Conservation (phyloP, 1,140 invertebrate species). For the Amyelois transitella region DNA sequence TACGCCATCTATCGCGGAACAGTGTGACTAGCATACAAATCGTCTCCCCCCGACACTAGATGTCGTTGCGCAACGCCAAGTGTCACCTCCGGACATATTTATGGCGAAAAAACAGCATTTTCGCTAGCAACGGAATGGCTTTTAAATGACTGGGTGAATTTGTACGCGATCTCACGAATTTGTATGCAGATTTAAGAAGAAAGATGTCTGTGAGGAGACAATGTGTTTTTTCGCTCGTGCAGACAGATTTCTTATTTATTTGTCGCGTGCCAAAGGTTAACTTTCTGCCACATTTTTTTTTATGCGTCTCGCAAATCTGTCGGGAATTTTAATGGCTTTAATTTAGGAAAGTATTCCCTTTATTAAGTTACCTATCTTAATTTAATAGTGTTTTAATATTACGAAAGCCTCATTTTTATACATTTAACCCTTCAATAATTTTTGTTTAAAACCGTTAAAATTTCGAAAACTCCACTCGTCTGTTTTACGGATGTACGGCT, state of each 20-base stretch:
- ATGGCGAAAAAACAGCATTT: slow-evolving; percentile 41
- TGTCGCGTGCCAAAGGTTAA: slow-evolving; percentile 12
- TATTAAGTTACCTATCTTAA: too few relatives aligned
- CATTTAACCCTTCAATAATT: too few relatives aligned
- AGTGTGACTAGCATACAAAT: slow-evolving; percentile 19
- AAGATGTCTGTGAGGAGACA: slow-evolving; percentile 45
- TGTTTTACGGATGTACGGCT: too few relatives aligned
- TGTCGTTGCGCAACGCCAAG: slow-evolving; percentile 25
- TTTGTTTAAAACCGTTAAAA: too few relatives aligned
- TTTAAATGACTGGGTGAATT: slow-evolving; percentile 63
- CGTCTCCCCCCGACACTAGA: slow-evolving; percentile 19
- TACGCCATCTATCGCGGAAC: slow-evolving; percentile 28
- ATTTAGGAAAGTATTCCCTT: not conserved
- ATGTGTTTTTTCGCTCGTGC: slow-evolving; percentile 47
- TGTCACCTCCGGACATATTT: slow-evolving; percentile 42
- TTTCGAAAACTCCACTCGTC: too few relatives aligned
- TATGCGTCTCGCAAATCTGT: not conserved
- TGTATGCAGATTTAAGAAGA: slow-evolving; percentile 60
- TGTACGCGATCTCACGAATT: slow-evolving; percentile 54
- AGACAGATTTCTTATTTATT: slow-evolving; percentile 42
- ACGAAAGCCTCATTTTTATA: too few relatives aligned
- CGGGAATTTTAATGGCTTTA: not conserved
- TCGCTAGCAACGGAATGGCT: slow-evolving; percentile 51
- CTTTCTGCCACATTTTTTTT: not conserved
- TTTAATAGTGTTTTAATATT: too few relatives aligned